A percentile compares a stretch with the other conserved stretches of the same genome.
These are phyloP conservation scores for Drosophila neocordata DNA, from an alignment of 1,140 invertebrate genomes.

Conservation along the genomic window DNA sequence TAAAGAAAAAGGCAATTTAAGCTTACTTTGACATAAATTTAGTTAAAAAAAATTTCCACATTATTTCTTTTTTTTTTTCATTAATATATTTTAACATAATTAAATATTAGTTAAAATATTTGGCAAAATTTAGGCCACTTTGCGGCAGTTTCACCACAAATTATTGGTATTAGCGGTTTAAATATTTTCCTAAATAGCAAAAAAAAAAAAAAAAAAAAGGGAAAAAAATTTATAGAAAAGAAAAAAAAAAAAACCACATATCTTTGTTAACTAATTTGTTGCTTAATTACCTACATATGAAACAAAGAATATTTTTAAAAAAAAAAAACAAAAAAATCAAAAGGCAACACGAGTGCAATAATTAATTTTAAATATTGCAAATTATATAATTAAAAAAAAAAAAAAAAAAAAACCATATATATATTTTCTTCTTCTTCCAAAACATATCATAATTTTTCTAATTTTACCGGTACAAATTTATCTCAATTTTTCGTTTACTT, in stretches of 20 bases:
- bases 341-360: constrained; percentile 73
- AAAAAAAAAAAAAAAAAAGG: no score
- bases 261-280: constrained; percentile 75
- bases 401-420: constrained; percentile 13
- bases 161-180: no score
- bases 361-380: constrained; percentile 65
- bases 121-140: no score
- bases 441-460: constrained; percentile 54
- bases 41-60: no score
- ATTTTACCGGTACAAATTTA: constrained; percentile 47
- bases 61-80: no score
- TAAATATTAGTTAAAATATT: no score
- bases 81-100: no score
- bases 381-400: neutral
- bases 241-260: constrained; percentile 46
- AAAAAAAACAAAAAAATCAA: constrained; percentile 62
- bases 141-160: no score
- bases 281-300: constrained; percentile 37
- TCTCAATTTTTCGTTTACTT: constrained; percentile 20
- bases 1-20: no score
- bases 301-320: constrained; percentile 3
- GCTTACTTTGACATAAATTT: no score
- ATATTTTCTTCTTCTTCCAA: constrained; percentile 11
- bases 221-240: neutral
- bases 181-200: no score